Base-by-base conservation (phyloP, 1,140 invertebrate species). In the Marisa cornuarietis region DNA sequence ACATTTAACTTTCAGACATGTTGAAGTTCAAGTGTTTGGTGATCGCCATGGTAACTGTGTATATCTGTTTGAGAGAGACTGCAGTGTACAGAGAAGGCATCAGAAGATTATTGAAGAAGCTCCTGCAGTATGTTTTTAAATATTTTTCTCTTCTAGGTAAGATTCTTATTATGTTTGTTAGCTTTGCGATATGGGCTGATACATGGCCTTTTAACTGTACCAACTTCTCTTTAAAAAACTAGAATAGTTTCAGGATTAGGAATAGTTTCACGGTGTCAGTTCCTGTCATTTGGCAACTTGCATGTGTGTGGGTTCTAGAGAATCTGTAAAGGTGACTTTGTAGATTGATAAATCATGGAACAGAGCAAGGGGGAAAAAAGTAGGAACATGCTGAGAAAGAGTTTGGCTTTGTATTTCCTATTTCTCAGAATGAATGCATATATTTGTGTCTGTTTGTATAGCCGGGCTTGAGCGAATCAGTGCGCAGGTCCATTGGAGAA, bases 91-190 rank as follows among this genome's bases (percentile, higher is more conserved):
- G 90, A 93, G 98, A 83, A 92, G 98, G 80, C 97, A 99, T 92
- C 98, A 99, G 88, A 99, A 99, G 92, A 95, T 99, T 71, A 98
- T 99, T 75, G 98, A 99, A 92, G 98, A 99, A 93, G 97, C 98
- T 16, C 98, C 98, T 61, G 97, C 96, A 24, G 88, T 89, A 84
- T 83, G 86, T 82, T 31, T 10, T 11, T 68, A 13, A n/a, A 16
- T 31, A n/a, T 68, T 68, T 68, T 68, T 24, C n/a, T 20, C 22
- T 2, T 24, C 26, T 68, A 13, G 65, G 14, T 68, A 31, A 3
- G 11, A n/a, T 24, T n/a, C 10, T 66, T 20, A 68, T 14, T 11
- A 4, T 6, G 31, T 42, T 42, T 42, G 31, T 42, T 42, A 42
- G 31, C 31, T 42, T 42, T 6, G 6, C 6, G 6, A 42, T 42